Percentiles rank a stretch among this genome's conserved stretches.
Evolutionary conservation across 1,140 invertebrate species (phyloP).

Genomic region (Camponotus floridanus): DNA sequence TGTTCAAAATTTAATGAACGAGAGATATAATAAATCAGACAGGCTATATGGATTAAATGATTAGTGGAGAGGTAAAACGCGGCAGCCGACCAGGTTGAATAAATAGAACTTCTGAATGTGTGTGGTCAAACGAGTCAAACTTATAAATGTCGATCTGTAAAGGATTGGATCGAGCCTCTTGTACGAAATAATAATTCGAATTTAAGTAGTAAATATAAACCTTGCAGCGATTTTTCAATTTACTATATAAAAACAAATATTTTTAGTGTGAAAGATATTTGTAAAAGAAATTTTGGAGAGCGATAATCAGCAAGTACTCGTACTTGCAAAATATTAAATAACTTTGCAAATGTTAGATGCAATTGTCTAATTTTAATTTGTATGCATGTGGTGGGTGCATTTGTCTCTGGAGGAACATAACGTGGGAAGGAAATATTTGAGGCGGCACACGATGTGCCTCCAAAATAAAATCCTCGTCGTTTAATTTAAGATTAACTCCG

Average conservation of each 20-base stretch:
- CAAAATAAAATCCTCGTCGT: constrained; percentile 17
- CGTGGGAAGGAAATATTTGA: neutral
- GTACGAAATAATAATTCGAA: constrained; percentile 44
- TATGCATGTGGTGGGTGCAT: neutral
- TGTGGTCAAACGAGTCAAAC: constrained; percentile 40
- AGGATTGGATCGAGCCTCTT: constrained; percentile 35
- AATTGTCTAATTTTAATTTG: neutral
- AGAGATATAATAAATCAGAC: neutral
- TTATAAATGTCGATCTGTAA: constrained; percentile 49
- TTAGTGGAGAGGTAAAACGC: constrained; percentile 27
- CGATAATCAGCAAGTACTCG: neutral
- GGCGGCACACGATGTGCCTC: neutral
- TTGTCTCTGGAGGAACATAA: neutral
- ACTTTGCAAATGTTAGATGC: neutral
- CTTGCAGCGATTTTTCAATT: neutral
- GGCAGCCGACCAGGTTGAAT: constrained; percentile 39
- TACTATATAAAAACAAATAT: neutral
- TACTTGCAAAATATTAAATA: neutral
- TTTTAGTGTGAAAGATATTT: neutral
- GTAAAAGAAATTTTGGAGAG: neutral
- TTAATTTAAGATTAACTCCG: constrained; percentile 29
- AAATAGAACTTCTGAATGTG: constrained; percentile 47
- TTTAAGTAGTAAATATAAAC: neutral
- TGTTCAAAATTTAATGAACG: neutral
- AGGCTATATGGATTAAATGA: constrained; percentile 2